phyloP scores from a whole-genome alignment of 2,888 invertebrate genomes.

The Plutella xylostella region DNA sequence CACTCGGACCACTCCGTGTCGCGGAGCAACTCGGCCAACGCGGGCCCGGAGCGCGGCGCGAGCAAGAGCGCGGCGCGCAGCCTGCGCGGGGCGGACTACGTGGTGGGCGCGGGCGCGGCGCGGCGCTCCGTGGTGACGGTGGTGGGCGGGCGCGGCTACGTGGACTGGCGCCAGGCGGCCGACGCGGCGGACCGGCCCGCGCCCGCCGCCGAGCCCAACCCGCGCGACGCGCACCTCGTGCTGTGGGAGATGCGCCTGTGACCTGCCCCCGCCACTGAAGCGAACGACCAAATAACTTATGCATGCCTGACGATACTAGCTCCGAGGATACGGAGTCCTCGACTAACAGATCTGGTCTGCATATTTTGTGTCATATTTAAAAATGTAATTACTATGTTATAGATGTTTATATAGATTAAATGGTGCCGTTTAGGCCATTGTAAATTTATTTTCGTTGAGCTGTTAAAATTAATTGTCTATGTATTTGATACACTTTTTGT shows the following conservation, averaged over 20 bases:
- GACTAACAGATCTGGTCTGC: conserved; percentile 27
- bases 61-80: conserved; percentile 45
- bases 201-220: conserved; percentile 76
- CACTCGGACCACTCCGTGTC: conserved; percentile 49
- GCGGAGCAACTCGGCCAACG: conserved; percentile 37
- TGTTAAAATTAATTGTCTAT: not conserved
- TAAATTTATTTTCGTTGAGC: not conserved
- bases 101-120: conserved; percentile 56
- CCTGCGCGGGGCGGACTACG: conserved; percentile 52
- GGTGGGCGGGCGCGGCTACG: conserved; percentile 90
- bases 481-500: not conserved
- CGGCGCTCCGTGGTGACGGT: conserved; percentile 84
- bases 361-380: conserved; percentile 42
- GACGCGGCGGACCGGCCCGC: conserved; percentile 69
- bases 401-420: conserved; percentile 2
- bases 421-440: conserved; percentile 1
- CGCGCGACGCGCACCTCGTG: conserved; percentile 88
- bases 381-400: conserved; percentile 10
- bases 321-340: not conserved
- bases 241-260: conserved; percentile 81
- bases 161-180: conserved; percentile 84
- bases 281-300: conserved; percentile 15
- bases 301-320: conserved; percentile 15
- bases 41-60: conserved; percentile 12
- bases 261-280: conserved; percentile 22